Conservation (phyloP, 1,140 invertebrate genomes). For the Hyles euphorbiae region DNA sequence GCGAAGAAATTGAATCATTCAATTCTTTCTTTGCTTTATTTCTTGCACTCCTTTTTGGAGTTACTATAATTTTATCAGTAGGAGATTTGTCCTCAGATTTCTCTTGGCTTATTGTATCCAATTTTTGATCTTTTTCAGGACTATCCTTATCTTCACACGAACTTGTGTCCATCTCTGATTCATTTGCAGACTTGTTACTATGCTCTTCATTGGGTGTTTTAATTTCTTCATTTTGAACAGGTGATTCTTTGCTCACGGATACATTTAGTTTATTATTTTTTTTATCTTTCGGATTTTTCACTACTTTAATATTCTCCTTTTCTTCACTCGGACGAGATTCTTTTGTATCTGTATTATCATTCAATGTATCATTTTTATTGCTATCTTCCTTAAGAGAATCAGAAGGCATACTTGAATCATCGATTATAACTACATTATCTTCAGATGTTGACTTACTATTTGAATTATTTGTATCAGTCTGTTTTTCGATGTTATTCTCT, state of each 20-base stretch:
- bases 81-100: constrained; percentile 3
- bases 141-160: background rate
- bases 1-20: constrained; percentile 31
- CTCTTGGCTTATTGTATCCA: background rate
- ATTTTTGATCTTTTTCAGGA: background rate
- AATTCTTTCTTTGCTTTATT: constrained; percentile 28
- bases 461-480: background rate
- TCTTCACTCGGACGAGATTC: too few species aligned
- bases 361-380: too few species aligned
- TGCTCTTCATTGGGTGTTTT: too few species aligned
- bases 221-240: too few species aligned
- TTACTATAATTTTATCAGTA: constrained; percentile 4
- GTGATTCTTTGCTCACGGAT: too few species aligned
- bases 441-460: background rate
- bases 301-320: too few species aligned
- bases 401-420: constrained; percentile 23
- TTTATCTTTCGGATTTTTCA: too few species aligned
- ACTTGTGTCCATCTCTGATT: too few species aligned
- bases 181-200: too few species aligned
- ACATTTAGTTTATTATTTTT: too few species aligned
- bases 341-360: too few species aligned
- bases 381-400: background rate
- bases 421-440: constrained; percentile 18
- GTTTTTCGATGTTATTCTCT: background rate
- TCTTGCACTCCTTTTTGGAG: constrained; percentile 29